Conservation (phyloP, 2,797 vertebrate genomes). For the Sebastes ruberrimus region DNA sequence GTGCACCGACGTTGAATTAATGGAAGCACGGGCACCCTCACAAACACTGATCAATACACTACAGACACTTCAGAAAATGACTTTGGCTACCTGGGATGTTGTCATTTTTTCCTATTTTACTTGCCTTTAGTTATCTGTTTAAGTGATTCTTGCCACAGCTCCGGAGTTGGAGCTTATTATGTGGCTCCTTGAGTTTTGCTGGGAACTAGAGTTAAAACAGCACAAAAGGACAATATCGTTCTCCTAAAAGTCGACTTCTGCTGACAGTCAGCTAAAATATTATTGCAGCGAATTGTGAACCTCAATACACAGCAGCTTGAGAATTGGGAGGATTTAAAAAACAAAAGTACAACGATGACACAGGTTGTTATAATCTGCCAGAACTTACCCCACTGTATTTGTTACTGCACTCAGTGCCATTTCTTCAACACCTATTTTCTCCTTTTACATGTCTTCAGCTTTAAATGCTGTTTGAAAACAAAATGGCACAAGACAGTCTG, state of each 20-base stretch:
- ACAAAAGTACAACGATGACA: slow-evolving; percentile 23
- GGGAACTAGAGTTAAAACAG: not conserved
- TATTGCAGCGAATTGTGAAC: slow-evolving; percentile 7
- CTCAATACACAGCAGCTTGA: not conserved
- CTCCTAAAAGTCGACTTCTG: slow-evolving; percentile 9
- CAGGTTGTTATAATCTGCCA: slow-evolving; percentile 36
- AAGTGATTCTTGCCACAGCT: slow-evolving; percentile 1
- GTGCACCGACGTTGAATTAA: slow-evolving; percentile 39
- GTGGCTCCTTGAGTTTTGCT: slow-evolving; percentile 5
- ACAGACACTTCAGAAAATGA: slow-evolving; percentile 46
- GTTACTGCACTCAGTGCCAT: slow-evolving; percentile 22
- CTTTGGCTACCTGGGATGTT: slow-evolving; percentile 10
- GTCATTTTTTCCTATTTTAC: slow-evolving; percentile 7
- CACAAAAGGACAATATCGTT: not conserved
- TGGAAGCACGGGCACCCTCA: slow-evolving; percentile 22
- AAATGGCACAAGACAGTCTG: slow-evolving; percentile 15
- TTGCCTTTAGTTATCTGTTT: not conserved
- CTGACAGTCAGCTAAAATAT: slow-evolving; percentile 38
- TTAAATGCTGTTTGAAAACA: slow-evolving; percentile 24
- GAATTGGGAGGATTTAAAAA: slow-evolving; percentile 8
- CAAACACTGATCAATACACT: slow-evolving; percentile 65
- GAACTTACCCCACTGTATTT: slow-evolving; percentile 8
- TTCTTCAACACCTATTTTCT: slow-evolving; percentile 26
- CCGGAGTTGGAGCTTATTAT: not conserved
- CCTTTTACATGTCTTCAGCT: slow-evolving; percentile 7